Conservation (phyloP, 2,797 vertebrate species). For the Anniella stebbinsi region DNA sequence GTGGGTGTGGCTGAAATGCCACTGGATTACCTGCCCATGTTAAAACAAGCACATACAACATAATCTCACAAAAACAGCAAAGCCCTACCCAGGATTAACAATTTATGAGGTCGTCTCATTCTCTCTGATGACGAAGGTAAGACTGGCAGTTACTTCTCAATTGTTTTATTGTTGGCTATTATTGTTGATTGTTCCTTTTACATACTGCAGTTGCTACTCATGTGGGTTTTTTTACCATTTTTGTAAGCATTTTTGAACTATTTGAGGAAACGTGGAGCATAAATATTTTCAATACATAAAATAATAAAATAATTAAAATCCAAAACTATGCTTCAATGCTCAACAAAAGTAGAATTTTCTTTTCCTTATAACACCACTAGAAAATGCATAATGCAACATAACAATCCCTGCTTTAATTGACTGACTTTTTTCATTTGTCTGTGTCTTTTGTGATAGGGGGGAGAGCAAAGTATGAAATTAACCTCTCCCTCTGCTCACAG, state of each 20-base stretch:
- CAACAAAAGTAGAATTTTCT: neutral
- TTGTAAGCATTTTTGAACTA: neutral
- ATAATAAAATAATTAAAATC: neutral
- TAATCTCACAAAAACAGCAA: neutral
- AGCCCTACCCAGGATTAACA: neutral
- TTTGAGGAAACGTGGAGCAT: neutral
- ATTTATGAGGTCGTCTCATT: neutral
- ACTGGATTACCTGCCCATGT: neutral
- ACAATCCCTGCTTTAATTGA: neutral
- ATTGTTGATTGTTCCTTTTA: neutral
- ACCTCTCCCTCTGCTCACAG: neutral
- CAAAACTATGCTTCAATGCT: neutral
- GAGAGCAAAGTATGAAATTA: constrained; percentile 16
- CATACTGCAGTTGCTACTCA: neutral
- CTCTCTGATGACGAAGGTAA: neutral
- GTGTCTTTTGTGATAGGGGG: neutral
- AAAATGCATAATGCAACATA: neutral
- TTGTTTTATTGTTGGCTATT: neutral
- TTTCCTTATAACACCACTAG: neutral
- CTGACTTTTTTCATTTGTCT: neutral
- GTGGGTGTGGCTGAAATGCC: neutral
- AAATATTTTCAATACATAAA: neutral
- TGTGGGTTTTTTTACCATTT: neutral
- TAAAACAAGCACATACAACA: no score
- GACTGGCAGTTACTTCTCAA: neutral